phyloP scores from a whole-genome alignment of 1,140 invertebrate species.

The Orius laevigatus region DNA sequence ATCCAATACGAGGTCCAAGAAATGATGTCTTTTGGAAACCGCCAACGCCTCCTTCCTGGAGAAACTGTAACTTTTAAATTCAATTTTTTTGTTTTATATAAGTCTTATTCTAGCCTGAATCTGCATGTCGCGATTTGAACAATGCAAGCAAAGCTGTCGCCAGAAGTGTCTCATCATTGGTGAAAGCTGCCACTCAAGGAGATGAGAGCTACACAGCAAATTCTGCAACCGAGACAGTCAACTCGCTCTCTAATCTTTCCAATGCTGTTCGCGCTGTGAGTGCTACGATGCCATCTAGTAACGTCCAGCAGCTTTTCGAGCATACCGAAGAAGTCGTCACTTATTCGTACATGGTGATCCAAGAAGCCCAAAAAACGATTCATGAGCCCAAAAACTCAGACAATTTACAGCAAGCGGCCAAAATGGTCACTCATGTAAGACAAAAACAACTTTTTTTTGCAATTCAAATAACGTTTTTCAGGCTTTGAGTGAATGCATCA shows the following conservation, averaged over 20 bases:
- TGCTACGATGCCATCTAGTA: constrained; percentile 35
- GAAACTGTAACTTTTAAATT: constrained; percentile 42
- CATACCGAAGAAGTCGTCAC: constrained; percentile 60
- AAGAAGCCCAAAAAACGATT: constrained; percentile 54
- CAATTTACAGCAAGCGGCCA: constrained; percentile 43
- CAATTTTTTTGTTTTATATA: constrained; percentile 4
- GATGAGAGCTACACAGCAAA: constrained; percentile 71
- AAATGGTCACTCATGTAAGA: constrained; percentile 36
- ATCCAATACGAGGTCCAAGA: constrained; percentile 70
- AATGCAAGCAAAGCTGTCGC: constrained; percentile 46
- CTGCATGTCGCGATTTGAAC: constrained; percentile 52
- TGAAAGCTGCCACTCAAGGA: constrained; percentile 69
- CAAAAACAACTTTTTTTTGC: not conserved
- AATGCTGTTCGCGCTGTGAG: constrained; percentile 54
- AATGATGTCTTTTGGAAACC: constrained; percentile 55
- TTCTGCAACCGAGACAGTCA: constrained; percentile 63
- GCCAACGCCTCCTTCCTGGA: constrained; percentile 65
- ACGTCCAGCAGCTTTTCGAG: constrained; percentile 41
- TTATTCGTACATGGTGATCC: constrained; percentile 55
- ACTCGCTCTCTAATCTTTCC: constrained; percentile 51
- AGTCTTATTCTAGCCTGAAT: constrained; percentile 40
- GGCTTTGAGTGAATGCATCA: constrained; percentile 48
- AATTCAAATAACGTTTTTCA: constrained; percentile 1
- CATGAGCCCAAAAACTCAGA: constrained; percentile 39
- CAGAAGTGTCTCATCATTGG: constrained; percentile 55